Conservation (phyloP, 2,888 invertebrate genomes). For the Panopea generosa region DNA sequence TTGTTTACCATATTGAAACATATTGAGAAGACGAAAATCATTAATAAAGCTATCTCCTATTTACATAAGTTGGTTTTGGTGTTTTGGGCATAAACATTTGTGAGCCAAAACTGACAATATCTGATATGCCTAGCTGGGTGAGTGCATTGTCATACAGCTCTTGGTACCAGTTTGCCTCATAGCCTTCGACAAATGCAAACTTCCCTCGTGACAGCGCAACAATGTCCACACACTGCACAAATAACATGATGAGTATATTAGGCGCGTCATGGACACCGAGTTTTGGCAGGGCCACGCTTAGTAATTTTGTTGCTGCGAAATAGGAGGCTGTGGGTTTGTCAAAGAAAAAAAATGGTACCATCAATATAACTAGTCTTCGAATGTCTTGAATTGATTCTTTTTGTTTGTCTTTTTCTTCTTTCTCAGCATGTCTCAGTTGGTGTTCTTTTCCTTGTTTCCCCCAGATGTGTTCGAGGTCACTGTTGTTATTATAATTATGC, state of each 20-base stretch:
- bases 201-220: slow-evolving; percentile 13
- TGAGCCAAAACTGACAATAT: background rate
- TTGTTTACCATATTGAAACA: too few relatives aligned
- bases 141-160: background rate
- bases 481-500: too few relatives aligned
- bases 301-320: background rate
- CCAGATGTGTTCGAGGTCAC: too few relatives aligned
- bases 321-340: slow-evolving; percentile 2
- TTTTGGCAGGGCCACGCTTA: background rate
- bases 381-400: background rate
- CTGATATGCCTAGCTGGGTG: background rate
- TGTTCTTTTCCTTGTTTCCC: background rate
- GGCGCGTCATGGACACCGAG: background rate
- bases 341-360: slow-evolving; percentile 4
- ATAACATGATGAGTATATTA: slow-evolving; percentile 1
- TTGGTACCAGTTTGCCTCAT: slow-evolving; percentile 2
- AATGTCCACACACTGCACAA: slow-evolving; percentile 20
- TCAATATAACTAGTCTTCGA: background rate
- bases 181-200: slow-evolving; percentile 16
- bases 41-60: background rate
- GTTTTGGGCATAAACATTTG: slow-evolving; percentile 1
- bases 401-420: background rate
- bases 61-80: slow-evolving; percentile 1
- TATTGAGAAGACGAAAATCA: too few relatives aligned
- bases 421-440: background rate